phyloP scores from a whole-genome alignment of 1,140 invertebrate genomes.

The Idris sp. region DNA sequence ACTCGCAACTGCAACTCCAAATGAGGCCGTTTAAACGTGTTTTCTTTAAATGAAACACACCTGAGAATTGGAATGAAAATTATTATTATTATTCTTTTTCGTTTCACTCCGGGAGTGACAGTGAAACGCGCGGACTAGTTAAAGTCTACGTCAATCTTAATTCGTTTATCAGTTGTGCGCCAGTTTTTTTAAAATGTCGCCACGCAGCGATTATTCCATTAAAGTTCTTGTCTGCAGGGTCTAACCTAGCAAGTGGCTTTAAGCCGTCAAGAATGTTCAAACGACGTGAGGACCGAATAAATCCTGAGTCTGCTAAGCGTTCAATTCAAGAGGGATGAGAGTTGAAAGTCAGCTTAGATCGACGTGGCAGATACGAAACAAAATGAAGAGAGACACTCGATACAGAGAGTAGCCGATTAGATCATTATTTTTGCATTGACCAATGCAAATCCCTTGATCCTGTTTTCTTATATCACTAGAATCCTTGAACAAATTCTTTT shows the following conservation, averaged over 20 bases:
- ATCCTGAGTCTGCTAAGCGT: constrained; percentile 22
- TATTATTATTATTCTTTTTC: too few relatives aligned
- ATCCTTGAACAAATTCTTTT: too few relatives aligned
- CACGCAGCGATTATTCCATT: constrained; percentile 39
- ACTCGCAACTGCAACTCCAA: constrained; percentile 37
- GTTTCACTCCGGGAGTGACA: constrained; percentile 8
- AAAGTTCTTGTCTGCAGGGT: constrained; percentile 33
- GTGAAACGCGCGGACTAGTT: not conserved
- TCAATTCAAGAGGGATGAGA: constrained; percentile 14
- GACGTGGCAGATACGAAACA: not conserved
- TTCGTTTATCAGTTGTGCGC: constrained; percentile 18
- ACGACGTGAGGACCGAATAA: constrained; percentile 13
- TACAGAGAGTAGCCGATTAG: constrained; percentile 14
- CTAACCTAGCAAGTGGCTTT: constrained; percentile 23
- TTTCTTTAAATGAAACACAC: constrained; percentile 29
- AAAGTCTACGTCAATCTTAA: constrained; percentile 26
- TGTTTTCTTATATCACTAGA: too few relatives aligned
- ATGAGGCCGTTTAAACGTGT: constrained; percentile 45
- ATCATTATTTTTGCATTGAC: constrained; percentile 11
- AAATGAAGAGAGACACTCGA: constrained; percentile 27
- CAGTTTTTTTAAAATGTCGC: constrained; percentile 25
- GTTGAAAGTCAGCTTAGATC: constrained; percentile 22
- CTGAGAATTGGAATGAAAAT: too few relatives aligned
- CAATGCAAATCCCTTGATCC: constrained; percentile 8
- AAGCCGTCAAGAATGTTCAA: constrained; percentile 35